Percentiles rank a stretch among this genome's conserved stretches.
These are phyloP conservation scores for Leptopilina boulardi DNA, from an alignment of 1,140 invertebrate genomes.

Conservation along the genomic window DNA sequence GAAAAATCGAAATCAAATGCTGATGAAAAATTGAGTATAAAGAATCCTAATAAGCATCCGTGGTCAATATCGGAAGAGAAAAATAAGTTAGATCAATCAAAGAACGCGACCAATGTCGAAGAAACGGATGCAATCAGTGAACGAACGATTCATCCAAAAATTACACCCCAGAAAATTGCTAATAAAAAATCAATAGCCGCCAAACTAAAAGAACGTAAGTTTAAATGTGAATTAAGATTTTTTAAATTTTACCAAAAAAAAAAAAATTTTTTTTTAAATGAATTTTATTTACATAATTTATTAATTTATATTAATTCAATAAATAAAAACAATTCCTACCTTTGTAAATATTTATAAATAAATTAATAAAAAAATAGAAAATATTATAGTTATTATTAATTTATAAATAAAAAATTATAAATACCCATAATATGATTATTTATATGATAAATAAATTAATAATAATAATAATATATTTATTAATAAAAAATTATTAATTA, in stretches of 20 bases:
- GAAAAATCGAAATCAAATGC: neutral
- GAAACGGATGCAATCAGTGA: constrained; percentile 39
- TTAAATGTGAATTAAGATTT: neutral
- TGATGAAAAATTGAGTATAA: neutral
- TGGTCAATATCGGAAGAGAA: constrained; percentile 38
- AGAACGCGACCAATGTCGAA: constrained; percentile 39
- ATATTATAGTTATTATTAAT: no score
- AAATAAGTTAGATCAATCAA: constrained; percentile 38
- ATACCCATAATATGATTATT: no score
- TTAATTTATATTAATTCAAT: neutral
- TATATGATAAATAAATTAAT: no score
- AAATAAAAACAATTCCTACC: neutral
- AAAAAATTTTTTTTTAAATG: neutral
- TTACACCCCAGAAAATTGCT: constrained; percentile 16
- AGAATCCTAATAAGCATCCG: constrained; percentile 35
- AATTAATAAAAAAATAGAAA: neutral
- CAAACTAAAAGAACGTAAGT: constrained; percentile 43
- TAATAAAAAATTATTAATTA: neutral
- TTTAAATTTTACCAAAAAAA: no score
- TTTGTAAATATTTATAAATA: no score
- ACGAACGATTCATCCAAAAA: constrained; percentile 50
- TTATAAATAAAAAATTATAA: no score
- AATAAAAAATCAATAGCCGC: neutral
- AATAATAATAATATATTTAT: neutral
- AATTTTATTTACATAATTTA: neutral